A percentile compares a stretch with the other conserved stretches of the same genome.
Conservation (phyloP, 2,797 vertebrate species). For the Megaceryle alcyon region DNA sequence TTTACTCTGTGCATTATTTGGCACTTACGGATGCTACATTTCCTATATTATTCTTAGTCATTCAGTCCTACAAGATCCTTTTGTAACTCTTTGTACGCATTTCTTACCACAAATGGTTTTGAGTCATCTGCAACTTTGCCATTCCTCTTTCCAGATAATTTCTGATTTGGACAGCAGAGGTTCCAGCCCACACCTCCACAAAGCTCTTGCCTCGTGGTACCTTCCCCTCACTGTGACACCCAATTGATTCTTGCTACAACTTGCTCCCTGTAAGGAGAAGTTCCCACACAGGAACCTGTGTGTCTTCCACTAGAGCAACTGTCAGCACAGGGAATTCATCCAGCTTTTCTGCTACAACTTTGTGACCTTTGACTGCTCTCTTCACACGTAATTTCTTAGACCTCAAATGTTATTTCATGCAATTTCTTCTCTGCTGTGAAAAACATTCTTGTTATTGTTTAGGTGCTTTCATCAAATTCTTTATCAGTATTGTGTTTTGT, state of each 20-base stretch:
- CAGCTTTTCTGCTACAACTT: not conserved
- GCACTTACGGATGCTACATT: not conserved
- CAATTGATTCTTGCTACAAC: not conserved
- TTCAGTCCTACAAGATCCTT: not conserved
- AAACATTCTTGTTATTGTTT: not conserved
- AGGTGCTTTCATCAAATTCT: not conserved
- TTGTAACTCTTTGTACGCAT: not conserved
- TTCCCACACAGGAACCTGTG: not conserved
- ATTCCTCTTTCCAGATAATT: not conserved
- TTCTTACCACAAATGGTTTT: not conserved
- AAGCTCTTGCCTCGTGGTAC: not conserved
- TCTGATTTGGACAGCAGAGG: not conserved
- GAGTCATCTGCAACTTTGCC: not conserved
- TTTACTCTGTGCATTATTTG: not conserved
- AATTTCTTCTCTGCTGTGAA: not conserved
- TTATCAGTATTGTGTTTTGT: not conserved
- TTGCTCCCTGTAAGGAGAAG: not conserved
- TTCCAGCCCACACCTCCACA: not conserved
- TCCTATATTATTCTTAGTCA: not conserved
- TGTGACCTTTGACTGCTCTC: not conserved
- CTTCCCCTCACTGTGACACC: not conserved
- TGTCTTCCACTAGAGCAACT: not conserved
- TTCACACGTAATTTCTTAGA: not conserved
- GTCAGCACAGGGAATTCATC: not conserved
- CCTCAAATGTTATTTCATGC: not conserved